Evolutionary conservation across 2,113 vertebrate species (phyloP), one percentile per base, ranked within the genome.

Genomic region (Stigmatopora nigra): DNA sequence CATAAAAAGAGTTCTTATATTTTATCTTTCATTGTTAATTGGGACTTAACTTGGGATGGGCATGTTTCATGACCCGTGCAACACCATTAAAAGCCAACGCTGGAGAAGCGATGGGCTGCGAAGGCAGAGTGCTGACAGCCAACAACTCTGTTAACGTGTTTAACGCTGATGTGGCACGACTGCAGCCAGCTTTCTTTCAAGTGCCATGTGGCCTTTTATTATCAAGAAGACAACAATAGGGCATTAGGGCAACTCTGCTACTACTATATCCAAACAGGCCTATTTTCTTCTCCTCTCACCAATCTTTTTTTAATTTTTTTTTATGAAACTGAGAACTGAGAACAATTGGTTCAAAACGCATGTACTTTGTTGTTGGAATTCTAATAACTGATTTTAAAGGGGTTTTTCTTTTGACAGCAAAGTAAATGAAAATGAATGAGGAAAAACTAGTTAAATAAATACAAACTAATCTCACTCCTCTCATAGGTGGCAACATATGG

Each of bases 21-120:
- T 13, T 58, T 58, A 87, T 82, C 75, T 75, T 81, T 87, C 78
- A n/a, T 66, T 57, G 51, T 70, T 79, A 84, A 85, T 65, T 78
- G 73, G 81, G 82, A 77, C 52, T 72, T 73, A 78, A 69, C 63
- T 73, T 67, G 73, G 35, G 62, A 64, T 52, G 69, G 71, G 63
- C 55, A 64, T 62, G 73, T 74, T 87, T 87, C 68, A 84, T 81
- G 74, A 85, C 46, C 79, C 78, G 14, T 77, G 75, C 78, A 73
- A 53, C 25, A 63, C 59, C 62, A 47, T 76, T 75, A 71, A 80
- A 81, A 72, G 19, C 67, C 49, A 10, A 35, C 49, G 67, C 57
- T 56, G 46, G 4, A 68, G 57, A 72, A 64, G 46, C 47, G 58
- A 59, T 70, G 48, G 22, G 62, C 58, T 67, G 51, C 8, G n/a